Evolutionary conservation across 2,888 invertebrate species (phyloP).

Genomic region (Parnassius apollo): DNA sequence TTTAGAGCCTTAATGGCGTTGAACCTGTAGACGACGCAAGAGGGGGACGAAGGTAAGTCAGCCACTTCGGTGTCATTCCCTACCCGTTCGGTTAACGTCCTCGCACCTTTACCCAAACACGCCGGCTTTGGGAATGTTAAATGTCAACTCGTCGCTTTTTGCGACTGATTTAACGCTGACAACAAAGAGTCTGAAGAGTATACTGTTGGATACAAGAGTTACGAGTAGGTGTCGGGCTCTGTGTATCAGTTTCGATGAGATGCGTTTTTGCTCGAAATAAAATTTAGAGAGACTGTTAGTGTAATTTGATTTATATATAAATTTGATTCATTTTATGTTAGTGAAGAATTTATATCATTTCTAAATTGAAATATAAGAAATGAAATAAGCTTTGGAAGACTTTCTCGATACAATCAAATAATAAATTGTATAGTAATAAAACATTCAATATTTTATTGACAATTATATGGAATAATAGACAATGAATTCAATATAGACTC

Average conservation of each 20-base stretch:
- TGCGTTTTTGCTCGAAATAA: slow-evolving; percentile 7
- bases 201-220: slow-evolving; percentile 10
- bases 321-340: slow-evolving; percentile 9
- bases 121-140: slow-evolving; percentile 47
- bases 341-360: not conserved
- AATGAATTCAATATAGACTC: too few relatives aligned
- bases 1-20: slow-evolving; percentile 59
- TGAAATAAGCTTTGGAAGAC: not conserved
- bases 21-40: slow-evolving; percentile 54
- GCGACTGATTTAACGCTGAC: slow-evolving; percentile 48
- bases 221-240: slow-evolving; percentile 1
- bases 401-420: not conserved
- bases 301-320: slow-evolving; percentile 16
- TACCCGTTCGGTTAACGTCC: slow-evolving; percentile 58
- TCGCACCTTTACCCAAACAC: slow-evolving; percentile 55
- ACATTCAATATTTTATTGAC: too few relatives aligned
- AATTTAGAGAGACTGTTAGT: slow-evolving; percentile 14
- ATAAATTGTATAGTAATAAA: too few relatives aligned
- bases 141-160: slow-evolving; percentile 56
- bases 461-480: too few relatives aligned
- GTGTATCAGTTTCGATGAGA: slow-evolving; percentile 15
- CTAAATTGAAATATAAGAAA: not conserved
- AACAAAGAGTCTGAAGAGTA: slow-evolving; percentile 37
- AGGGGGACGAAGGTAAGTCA: slow-evolving; percentile 40
- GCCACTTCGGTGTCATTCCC: slow-evolving; percentile 45